Evolutionary conservation across 1,140 invertebrate genomes (phyloP), one percentile per base, ranked within the genome.

Genomic region (Zaprionus tsacasi): DNA sequence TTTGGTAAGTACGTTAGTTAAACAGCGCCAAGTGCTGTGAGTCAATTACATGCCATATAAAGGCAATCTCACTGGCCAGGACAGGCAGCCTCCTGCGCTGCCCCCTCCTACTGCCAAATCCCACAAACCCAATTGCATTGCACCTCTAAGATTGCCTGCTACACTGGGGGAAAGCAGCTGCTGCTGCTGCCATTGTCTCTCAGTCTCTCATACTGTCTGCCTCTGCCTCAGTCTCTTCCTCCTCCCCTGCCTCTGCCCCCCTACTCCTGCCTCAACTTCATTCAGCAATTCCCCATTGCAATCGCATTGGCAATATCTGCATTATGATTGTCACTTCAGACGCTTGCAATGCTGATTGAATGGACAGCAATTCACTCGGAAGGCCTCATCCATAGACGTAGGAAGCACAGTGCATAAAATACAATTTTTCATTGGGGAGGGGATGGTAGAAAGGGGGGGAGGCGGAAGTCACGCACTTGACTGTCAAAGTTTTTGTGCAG

Each of bases 301-400:
- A 74, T 76, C 65, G 63, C 68, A 68, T 72, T 67, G 68, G 63
- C 64, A 75, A 76, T 76, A 81, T 73, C 83, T 83, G 83, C 83
- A 89, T 89, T 87, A 87, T 87, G 83, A 88, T 83, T 87, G 80
- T 87, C 83, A 87, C 85, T 87, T 87, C 80, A 89, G 78, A 72
- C 79, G 69, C 77, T 82, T 78, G 77, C 76, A 87, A 80, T 87
- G 60, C 80, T 87, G 83, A 87, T 87, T 87, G 83, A 87, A 88
- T 87, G 85, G 83, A 89, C 83, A 69, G 83, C 77, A 78, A 87
- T 83, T 87, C 80, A 78, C 61, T 83, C 48, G 83, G 80, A 87
- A 86, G 78, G 69, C 50, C 50, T 48, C 55, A 61, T 33, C 33
- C 52, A 57, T 67, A 33, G 17, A 63, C 48, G 57, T 30, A 54